A percentile compares a stretch with the other conserved stretches of the same genome.
Conservation (phyloP, 1,140 invertebrate species). For the Leptinotarsa defecta region DNA sequence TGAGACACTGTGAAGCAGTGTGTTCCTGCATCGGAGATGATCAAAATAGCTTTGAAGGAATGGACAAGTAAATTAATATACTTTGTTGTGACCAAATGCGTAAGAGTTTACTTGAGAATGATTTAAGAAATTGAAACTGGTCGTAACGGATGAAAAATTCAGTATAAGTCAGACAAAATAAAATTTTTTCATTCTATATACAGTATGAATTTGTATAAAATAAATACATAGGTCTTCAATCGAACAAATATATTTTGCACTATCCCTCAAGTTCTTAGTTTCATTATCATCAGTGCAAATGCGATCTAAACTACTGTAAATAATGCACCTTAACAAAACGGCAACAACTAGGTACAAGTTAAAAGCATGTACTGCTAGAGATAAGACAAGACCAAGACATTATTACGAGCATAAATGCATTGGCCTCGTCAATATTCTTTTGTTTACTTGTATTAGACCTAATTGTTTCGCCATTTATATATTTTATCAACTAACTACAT, state of each 20-base stretch:
- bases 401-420: neutral
- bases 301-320: neutral
- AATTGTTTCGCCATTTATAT: constrained; percentile 14
- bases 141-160: too few species aligned
- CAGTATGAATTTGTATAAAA: too few species aligned
- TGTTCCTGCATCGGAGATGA: neutral
- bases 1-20: neutral
- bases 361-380: neutral
- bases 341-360: neutral
- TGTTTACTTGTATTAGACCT: constrained; percentile 11
- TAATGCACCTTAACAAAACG: neutral
- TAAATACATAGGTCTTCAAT: too few species aligned
- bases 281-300: neutral
- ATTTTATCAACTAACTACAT: neutral
- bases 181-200: too few species aligned
- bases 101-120: too few species aligned
- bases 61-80: too few species aligned
- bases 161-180: too few species aligned
- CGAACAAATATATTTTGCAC: too few species aligned
- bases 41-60: too few species aligned
- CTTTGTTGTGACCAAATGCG: too few species aligned
- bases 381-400: neutral
- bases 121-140: too few species aligned
- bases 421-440: constrained; percentile 15
- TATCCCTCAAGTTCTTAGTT: too few species aligned